Conservation (phyloP, 2,888 invertebrate species). For the Heliconius ethilla region DNA sequence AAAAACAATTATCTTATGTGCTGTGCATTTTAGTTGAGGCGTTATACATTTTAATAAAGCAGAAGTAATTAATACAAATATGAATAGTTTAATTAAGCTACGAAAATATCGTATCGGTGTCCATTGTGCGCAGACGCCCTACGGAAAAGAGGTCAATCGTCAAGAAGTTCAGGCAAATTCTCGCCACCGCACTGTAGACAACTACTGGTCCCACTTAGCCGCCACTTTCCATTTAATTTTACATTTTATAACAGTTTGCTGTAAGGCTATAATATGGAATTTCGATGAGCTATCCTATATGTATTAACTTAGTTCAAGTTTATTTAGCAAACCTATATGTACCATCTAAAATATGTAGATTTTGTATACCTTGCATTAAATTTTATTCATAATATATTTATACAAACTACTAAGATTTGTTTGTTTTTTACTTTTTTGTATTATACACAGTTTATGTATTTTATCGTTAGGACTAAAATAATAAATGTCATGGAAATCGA, state of each 20-base stretch:
- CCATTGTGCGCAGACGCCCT: conserved; percentile 23
- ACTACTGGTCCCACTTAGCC: background rate
- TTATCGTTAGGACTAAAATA: too few relatives aligned
- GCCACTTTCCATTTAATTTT: conserved; percentile 7
- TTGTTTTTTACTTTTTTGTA: background rate
- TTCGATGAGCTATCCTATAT: background rate
- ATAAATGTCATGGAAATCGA: too few relatives aligned
- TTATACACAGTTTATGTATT: background rate
- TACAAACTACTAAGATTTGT: background rate
- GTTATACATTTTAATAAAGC: background rate
- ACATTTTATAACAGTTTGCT: conserved; percentile 2
- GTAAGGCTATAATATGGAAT: background rate
- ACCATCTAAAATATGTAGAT: background rate
- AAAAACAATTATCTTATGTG: background rate
- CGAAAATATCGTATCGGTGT: conserved; percentile 7
- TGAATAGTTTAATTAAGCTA: conserved; percentile 16
- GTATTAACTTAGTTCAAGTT: background rate
- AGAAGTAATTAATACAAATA: background rate
- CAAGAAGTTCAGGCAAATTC: conserved; percentile 23
- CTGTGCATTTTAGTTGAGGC: background rate
- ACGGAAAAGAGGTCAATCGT: conserved; percentile 14
- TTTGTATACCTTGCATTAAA: background rate
- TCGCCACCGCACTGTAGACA: conserved; percentile 2
- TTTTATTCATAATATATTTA: background rate
- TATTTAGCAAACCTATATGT: background rate